These are phyloP conservation scores for Gallinago nigripennis DNA, from an alignment of 2,797 vertebrate genomes.

Conservation along the genomic window DNA sequence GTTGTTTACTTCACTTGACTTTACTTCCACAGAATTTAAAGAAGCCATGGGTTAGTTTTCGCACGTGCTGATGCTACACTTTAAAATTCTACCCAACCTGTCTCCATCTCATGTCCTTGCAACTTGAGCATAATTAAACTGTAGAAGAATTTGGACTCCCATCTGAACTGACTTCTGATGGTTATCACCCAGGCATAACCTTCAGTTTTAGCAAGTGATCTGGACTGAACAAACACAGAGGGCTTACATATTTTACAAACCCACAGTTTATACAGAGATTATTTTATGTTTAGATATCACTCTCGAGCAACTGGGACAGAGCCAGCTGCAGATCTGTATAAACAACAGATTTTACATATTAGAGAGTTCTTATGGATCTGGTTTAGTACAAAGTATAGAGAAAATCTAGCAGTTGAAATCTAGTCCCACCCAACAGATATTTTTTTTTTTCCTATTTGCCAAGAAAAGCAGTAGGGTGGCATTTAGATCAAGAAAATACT, in stretches of 20 bases:
- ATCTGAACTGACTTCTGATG: not conserved
- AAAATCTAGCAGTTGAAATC: constrained; percentile 51
- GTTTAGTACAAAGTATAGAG: not conserved
- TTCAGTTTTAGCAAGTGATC: constrained; percentile 28
- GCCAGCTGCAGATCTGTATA: constrained; percentile 69
- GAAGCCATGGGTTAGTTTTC: not conserved
- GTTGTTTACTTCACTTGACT: constrained; percentile 17
- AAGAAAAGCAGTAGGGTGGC: constrained; percentile 34
- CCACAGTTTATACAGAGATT: constrained; percentile 77
- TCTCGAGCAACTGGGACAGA: constrained; percentile 70
- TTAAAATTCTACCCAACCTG: not conserved
- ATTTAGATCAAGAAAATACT: constrained; percentile 45
- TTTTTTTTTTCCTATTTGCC: not conserved
- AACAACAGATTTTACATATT: constrained; percentile 75
- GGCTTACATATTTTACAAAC: constrained; percentile 71
- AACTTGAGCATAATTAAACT: not conserved
- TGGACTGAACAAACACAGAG: constrained; percentile 62
- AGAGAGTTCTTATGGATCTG: constrained; percentile 51
- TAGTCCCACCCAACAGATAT: not conserved
- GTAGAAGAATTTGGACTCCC: not conserved
- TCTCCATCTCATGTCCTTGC: not conserved
- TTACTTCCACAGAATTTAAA: not conserved
- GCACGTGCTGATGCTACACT: not conserved
- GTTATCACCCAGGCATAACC: constrained; percentile 30
- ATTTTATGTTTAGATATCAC: constrained; percentile 78